Evolutionary conservation across 2,797 vertebrate species (phyloP).

Genomic region (Fundulus diaphanus): DNA sequence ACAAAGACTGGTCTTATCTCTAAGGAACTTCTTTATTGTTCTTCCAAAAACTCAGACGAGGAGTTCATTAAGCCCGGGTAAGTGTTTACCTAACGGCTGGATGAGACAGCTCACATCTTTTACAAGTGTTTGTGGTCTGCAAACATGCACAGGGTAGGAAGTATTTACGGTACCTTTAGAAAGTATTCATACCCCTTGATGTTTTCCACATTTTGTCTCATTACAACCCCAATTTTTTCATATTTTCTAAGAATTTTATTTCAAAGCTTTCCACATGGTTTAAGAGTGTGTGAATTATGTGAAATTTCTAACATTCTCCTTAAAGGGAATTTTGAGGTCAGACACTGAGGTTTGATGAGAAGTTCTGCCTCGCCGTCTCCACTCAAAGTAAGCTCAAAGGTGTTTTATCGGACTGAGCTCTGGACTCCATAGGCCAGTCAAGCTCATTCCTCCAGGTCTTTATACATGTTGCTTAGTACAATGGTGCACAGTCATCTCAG

Average conservation of each 20-base stretch:
- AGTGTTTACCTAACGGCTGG: conserved; percentile 69
- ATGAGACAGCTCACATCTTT: conserved; percentile 36
- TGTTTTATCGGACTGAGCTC: no score
- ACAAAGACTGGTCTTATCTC: neutral
- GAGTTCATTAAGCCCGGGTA: conserved; percentile 58
- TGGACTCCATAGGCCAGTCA: no score
- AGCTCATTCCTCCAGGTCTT: no score
- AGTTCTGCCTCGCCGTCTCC: no score
- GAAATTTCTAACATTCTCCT: no score
- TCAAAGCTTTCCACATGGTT: no score
- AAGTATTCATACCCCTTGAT: neutral
- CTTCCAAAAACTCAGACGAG: conserved; percentile 32
- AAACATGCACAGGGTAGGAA: conserved; percentile 21
- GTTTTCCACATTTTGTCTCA: neutral
- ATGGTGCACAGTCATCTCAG: no score
- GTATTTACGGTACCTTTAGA: neutral
- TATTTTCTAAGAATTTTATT: neutral
- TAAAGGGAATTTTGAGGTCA: no score
- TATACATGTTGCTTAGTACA: no score
- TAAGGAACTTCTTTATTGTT: conserved; percentile 31
- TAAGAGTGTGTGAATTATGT: no score
- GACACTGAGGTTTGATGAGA: no score
- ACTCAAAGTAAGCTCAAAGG: no score
- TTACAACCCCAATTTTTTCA: neutral
- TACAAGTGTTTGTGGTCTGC: conserved; percentile 51